phyloP scores from a whole-genome alignment of 1,140 invertebrate species.

The Penaeus vannamei region DNA sequence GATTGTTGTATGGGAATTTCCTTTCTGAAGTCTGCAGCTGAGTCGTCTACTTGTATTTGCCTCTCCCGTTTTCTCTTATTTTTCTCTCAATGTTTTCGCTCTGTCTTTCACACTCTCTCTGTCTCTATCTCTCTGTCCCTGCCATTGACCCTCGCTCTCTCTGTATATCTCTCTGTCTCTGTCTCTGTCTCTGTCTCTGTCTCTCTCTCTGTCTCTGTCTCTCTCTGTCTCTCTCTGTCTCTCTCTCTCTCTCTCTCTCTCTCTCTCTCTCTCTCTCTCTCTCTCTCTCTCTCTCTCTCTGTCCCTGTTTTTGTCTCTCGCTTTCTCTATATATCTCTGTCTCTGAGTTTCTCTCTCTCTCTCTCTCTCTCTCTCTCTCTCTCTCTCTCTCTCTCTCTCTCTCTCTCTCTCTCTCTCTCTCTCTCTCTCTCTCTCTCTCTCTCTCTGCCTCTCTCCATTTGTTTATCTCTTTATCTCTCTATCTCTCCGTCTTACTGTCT shows the following conservation, averaged over 20 bases:
- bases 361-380: not conserved
- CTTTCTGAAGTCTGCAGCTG: not conserved
- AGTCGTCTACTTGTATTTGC: not conserved
- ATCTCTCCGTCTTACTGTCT: too few relatives aligned
- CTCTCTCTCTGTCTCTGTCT: not conserved
- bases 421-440: not conserved
- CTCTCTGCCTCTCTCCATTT: not conserved
- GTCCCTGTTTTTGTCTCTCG: not conserved
- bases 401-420: not conserved
- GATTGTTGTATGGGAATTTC: not conserved
- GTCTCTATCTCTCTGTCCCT: slow-evolving; percentile 12
- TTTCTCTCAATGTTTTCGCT: too few relatives aligned
- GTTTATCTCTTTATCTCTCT: too few relatives aligned
- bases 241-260: slow-evolving; percentile 5
- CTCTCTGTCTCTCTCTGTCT: too few relatives aligned
- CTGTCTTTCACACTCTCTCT: not conserved
- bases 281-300: not conserved
- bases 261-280: slow-evolving; percentile 18
- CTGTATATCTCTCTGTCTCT: not conserved
- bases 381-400: slow-evolving; percentile 28
- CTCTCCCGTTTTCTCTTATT: too few relatives aligned
- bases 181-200: not conserved
- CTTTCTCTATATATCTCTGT: not conserved
- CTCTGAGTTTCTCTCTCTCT: too few relatives aligned
- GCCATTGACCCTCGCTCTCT: not conserved